These are phyloP conservation scores for Danio kyathit DNA, from an alignment of 2,797 vertebrate species.

Conservation along the genomic window DNA sequence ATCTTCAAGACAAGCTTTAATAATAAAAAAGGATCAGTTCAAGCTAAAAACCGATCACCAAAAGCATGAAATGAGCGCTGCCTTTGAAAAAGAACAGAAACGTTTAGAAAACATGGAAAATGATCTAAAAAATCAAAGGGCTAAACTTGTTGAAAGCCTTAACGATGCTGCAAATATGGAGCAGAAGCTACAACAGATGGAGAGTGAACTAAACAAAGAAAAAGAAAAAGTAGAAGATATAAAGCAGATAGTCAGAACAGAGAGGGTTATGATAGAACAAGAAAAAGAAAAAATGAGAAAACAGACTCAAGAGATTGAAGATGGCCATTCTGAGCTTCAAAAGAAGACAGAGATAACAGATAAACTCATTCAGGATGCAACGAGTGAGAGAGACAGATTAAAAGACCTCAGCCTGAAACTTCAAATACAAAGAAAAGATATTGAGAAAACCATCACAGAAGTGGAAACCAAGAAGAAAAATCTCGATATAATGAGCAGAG, in stretches of 20 bases:
- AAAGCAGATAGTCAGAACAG: not conserved
- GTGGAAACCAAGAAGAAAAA: conserved; percentile 4
- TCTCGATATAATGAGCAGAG: not conserved
- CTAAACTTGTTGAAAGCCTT: conserved; percentile 12
- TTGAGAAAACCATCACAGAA: conserved; percentile 6
- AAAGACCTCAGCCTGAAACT: conserved; percentile 14
- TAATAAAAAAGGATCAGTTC: conserved; percentile 4
- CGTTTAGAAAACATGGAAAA: conserved; percentile 19
- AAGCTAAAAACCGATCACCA: conserved; percentile 33
- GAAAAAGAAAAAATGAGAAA: conserved; percentile 20
- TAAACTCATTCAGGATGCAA: conserved; percentile 8
- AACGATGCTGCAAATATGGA: not conserved
- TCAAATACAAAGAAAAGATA: conserved; percentile 11
- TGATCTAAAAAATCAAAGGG: conserved; percentile 19
- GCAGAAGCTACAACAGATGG: conserved; percentile 11
- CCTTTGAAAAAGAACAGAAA: conserved; percentile 7
- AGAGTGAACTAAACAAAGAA: conserved; percentile 9
- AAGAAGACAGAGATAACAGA: conserved; percentile 6
- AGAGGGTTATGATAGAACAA: not conserved
- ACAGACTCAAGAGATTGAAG: conserved; percentile 11
- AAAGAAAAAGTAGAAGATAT: not conserved
- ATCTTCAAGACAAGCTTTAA: conserved; percentile 18
- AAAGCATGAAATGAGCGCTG: conserved; percentile 40
- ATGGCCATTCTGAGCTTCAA: not conserved
- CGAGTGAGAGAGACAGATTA: not conserved